Conservation (phyloP, 2,888 invertebrate species). For the Beris morrisii region DNA sequence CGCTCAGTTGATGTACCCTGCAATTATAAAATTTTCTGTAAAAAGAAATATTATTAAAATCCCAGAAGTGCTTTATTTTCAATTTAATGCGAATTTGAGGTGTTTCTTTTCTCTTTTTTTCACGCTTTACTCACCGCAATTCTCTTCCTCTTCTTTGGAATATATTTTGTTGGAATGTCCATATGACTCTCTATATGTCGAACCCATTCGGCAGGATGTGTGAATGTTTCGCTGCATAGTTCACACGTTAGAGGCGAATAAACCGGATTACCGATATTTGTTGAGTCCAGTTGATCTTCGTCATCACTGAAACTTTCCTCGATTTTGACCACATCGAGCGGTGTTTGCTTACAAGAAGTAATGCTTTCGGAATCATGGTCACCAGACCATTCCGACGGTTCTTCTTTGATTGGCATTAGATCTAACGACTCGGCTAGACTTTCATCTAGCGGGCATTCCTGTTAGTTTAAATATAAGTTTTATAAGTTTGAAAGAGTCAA, state of each 20-base stretch:
- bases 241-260: constrained; percentile 81
- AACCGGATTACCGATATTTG: constrained; percentile 52
- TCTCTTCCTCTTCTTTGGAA: constrained; percentile 58
- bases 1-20: constrained; percentile 71
- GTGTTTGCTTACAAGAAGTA: constrained; percentile 14
- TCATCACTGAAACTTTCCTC: constrained; percentile 28
- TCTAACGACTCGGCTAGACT: constrained; percentile 39
- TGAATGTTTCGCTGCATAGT: constrained; percentile 80
- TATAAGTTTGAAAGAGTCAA: background rate
- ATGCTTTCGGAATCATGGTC: constrained; percentile 30
- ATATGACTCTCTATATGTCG: constrained; percentile 81
- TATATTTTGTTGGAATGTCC: constrained; percentile 59
- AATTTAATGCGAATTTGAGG: no score
- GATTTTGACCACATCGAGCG: constrained; percentile 32
- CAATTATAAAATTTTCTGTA: constrained; percentile 33
- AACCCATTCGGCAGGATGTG: constrained; percentile 80
- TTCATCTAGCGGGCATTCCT: constrained; percentile 29
- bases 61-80: constrained; percentile 15
- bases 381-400: constrained; percentile 70
- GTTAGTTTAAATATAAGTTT: background rate
- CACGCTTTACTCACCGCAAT: constrained; percentile 57
- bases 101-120: no score
- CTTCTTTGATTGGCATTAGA: constrained; percentile 59
- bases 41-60: constrained; percentile 23
- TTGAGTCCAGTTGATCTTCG: constrained; percentile 38